phyloP scores from a whole-genome alignment of 2,113 vertebrate species.

The Drymodes brunneopygia region DNA sequence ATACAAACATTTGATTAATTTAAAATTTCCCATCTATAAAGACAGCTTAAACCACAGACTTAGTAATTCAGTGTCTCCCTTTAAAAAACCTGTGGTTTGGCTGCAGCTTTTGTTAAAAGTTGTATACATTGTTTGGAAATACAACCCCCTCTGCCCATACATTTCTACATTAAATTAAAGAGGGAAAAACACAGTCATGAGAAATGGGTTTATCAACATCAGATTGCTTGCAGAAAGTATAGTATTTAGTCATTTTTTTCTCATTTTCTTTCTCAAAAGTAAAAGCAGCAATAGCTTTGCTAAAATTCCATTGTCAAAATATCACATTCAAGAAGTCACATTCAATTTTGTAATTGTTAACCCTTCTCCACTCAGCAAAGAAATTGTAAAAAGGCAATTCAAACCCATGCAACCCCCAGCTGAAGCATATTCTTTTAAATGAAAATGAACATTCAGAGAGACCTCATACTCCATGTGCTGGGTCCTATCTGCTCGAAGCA shows the following conservation, averaged over 20 bases:
- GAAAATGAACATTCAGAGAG: not conserved
- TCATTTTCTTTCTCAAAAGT: not conserved
- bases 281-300: not conserved
- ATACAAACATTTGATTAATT: not conserved
- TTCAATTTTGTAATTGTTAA: not conserved
- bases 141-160: not conserved
- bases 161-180: not conserved
- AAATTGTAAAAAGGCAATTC: not conserved
- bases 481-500: slow-evolving; percentile 38
- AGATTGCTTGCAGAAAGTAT: not conserved
- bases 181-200: not conserved
- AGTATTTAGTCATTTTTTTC: not conserved
- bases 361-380: not conserved
- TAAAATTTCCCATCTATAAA: not conserved
- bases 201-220: not conserved
- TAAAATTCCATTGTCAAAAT: not conserved
- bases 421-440: not conserved
- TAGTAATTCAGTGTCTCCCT: not conserved
- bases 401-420: not conserved
- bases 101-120: not conserved
- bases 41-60: not conserved
- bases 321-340: not conserved
- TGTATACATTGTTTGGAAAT: not conserved
- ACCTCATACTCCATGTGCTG: not conserved
- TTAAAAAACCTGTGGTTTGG: not conserved